phyloP scores from a whole-genome alignment of 2,113 vertebrate genomes.

The Hylia prasina region DNA sequence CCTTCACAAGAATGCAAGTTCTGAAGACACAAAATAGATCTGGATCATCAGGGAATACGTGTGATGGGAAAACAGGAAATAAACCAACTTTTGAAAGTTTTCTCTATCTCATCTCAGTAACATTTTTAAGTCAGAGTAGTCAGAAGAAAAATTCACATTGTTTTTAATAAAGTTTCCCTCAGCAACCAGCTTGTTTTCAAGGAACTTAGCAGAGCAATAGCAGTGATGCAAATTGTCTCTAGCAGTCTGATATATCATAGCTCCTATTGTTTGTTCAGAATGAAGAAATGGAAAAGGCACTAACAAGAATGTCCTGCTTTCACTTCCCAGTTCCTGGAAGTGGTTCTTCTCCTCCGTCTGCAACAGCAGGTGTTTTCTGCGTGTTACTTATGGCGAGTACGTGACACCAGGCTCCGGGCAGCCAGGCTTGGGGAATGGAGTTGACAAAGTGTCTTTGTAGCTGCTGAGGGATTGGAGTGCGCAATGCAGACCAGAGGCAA shows the following conservation, averaged over 20 bases:
- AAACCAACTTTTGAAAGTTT: not conserved
- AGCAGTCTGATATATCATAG: not conserved
- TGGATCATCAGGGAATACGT: not conserved
- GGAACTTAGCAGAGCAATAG: not conserved
- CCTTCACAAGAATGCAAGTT: not conserved
- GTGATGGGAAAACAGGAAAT: not conserved
- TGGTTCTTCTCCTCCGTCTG: not conserved
- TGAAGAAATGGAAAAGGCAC: not conserved
- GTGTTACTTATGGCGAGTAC: not conserved
- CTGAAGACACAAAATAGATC: not conserved
- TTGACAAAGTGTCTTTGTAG: not conserved
- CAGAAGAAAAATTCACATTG: not conserved
- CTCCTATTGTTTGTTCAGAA: not conserved
- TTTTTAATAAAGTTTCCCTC: not conserved
- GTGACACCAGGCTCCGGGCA: not conserved
- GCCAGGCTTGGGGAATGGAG: not conserved
- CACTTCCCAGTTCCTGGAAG: not conserved
- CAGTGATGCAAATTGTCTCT: not conserved
- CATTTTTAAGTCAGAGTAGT: not conserved
- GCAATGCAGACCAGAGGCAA: not conserved
- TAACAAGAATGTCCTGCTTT: not conserved
- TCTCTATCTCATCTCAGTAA: not conserved
- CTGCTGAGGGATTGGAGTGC: not conserved
- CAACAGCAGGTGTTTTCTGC: not conserved
- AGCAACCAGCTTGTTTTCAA: not conserved